Evolutionary conservation across 35 echinoderm and acorn worm genomes (phyloP), one percentile per base, ranked within the genome.

Genomic region (Holothuria glaberrima): DNA sequence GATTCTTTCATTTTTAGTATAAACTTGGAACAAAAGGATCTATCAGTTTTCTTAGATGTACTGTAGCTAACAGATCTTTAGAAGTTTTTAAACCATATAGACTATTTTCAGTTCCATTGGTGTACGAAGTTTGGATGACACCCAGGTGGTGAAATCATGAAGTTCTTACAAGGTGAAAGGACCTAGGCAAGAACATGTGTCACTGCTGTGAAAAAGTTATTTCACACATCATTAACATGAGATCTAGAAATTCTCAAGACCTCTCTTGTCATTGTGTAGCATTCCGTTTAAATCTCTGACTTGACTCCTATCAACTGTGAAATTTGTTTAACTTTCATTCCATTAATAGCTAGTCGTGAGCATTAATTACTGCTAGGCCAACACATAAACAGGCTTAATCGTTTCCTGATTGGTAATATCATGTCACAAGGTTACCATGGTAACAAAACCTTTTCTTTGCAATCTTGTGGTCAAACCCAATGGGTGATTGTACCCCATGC

Each of bases 321-420:
- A 75, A n/a, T 75, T 38, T 75, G 71, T 75, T 75, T 75, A 41
- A 38, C 44, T 75, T 75, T 75, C 71, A 19, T n/a, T 75, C 71
- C 71, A 75, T 75, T 75, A 75, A 75, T 75, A 48, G 71, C 71
- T 41, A 12, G 71, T 75, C 24, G 33, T 75, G 41, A 75, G 71
- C 71, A 75, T 75, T 75, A 75, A 75, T 75, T 75, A 75, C 71
- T 31, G 16, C 71, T n/a, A 38, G 44, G 71, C 71, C 71, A 41
- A 75, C 71, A 75, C 34, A 75, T 75, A 45, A 75, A 75, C 6
- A 38, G 32, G 31, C 32, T 41, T 75, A 75, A 75, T 75, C 31
- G 71, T 75, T 75, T 75, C 71, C 71, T 75, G 71, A 75, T 75
- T 75, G 71, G 71, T 45, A 14, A 75, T 25, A 75, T 41, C 71